phyloP scores from a whole-genome alignment of 2,113 vertebrate genomes.

The Pipra filicauda region DNA sequence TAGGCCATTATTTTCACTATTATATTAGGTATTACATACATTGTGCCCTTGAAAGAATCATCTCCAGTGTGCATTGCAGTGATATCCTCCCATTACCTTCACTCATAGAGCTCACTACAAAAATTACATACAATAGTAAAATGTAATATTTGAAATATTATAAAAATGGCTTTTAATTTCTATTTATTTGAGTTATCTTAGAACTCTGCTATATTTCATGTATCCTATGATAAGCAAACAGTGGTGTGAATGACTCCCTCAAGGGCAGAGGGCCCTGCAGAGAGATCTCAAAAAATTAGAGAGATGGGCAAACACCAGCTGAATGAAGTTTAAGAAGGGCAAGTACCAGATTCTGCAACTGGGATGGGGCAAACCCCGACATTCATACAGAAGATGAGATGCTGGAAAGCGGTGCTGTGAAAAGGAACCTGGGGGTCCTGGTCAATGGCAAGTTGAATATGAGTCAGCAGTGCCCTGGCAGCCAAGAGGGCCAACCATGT shows the following conservation, averaged over 20 bases:
- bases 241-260: not conserved
- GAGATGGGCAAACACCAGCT: not conserved
- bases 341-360: not conserved
- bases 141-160: not conserved
- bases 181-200: not conserved
- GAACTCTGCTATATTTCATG: not conserved
- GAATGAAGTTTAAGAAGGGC: fast-evolving
- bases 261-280: not conserved
- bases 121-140: not conserved
- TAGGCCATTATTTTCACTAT: not conserved
- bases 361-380: fast-evolving
- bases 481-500: fast-evolving
- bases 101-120: not conserved
- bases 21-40: not conserved
- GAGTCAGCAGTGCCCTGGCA: not conserved
- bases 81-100: not conserved
- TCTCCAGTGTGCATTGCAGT: not conserved
- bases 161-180: fast-evolving
- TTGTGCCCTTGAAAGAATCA: not conserved
- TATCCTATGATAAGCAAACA: not conserved
- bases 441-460: fast-evolving
- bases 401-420: not conserved
- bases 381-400: not conserved
- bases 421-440: not conserved
- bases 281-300: not conserved